phyloP scores from a whole-genome alignment of 1,140 invertebrate genomes.

The Papilio glaucus region DNA sequence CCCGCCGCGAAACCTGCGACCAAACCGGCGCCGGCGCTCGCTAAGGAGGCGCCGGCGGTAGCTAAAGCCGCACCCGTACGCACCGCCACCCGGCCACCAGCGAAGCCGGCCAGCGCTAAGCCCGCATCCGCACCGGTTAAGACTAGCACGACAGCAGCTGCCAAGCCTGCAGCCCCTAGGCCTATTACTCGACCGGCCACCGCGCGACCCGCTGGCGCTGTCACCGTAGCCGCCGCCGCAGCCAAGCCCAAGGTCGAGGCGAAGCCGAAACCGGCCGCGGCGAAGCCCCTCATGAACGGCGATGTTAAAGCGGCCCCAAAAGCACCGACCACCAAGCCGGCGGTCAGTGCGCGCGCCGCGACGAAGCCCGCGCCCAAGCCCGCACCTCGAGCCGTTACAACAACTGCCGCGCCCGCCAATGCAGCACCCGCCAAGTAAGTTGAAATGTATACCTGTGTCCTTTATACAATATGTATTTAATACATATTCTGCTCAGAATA shows the following conservation, averaged over 20 bases:
- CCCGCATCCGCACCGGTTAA: constrained; percentile 11
- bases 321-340: constrained; percentile 43
- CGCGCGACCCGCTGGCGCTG: constrained; percentile 25
- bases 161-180: constrained; percentile 39
- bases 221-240: constrained; percentile 36
- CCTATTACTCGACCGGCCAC: constrained; percentile 31
- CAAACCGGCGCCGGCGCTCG: constrained; percentile 44
- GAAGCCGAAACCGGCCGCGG: constrained; percentile 67
- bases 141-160: constrained; percentile 33
- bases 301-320: constrained; percentile 67
- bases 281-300: constrained; percentile 83
- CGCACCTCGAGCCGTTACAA: constrained; percentile 44
- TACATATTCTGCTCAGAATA: no score
- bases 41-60: constrained; percentile 33
- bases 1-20: constrained; percentile 45
- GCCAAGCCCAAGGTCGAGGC: constrained; percentile 49
- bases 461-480: no score
- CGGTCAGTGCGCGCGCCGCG: constrained; percentile 48
- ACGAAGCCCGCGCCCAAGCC: constrained; percentile 49
- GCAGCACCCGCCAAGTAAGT: constrained; percentile 55
- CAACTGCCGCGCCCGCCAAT: no score
- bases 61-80: constrained; percentile 39
- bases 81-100: constrained; percentile 34
- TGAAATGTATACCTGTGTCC: no score
- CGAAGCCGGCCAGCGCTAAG: constrained; percentile 34